Evolutionary conservation across 2,797 vertebrate species (phyloP), one percentile per base, ranked within the genome.

Genomic region (Chelidonichthys spinosus): DNA sequence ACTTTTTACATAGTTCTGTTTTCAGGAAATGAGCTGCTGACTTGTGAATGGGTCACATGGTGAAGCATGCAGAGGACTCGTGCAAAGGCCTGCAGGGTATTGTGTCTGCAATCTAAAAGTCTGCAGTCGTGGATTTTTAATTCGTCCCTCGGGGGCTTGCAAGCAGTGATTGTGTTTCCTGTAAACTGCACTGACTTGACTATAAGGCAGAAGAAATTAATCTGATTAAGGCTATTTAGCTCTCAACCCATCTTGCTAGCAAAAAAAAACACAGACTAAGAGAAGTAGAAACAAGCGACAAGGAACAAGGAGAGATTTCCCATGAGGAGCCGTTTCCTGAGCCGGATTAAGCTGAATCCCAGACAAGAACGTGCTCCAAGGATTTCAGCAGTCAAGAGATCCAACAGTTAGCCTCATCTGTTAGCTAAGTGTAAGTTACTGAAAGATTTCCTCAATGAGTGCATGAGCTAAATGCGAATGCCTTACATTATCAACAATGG

Each of bases 401-500:
- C 39, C 53, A 71, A 70, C 63, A 54, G 53, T n/a, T 42, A 17
- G 42, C 44, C 61, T 63, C 7, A 53, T 50, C 15, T 11, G 76
- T 62, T 40, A 39, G 15, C 37, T 76, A 47, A 61, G 55, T 43
- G 44, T n/a, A 40, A 18, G 36, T 60, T 33, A 36, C 35, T 46
- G 3, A 7, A 49, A 40, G 36, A 50, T 50, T 50, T 17, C 55
- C 32, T 52, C 37, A 56, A 36, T 42, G 11, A 39, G 13, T 10
- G 39, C 47, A 72, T 18, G 7, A 59, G 42, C 25, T 52, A 43
- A 68, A 33, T 42, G 11, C 62, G 42, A 52, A 85, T 6, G 40
- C 3, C 96, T 96, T 90, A 99, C 98, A 0, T 96, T 96, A 79
- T 99, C 98, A 63, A 95, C 64, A 0, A 97, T 88, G 80, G 96